A percentile compares a stretch with the other conserved stretches of the same genome.
phyloP scores from a whole-genome alignment of 2,113 vertebrate genomes.

The Phylloscopus whistleri region DNA sequence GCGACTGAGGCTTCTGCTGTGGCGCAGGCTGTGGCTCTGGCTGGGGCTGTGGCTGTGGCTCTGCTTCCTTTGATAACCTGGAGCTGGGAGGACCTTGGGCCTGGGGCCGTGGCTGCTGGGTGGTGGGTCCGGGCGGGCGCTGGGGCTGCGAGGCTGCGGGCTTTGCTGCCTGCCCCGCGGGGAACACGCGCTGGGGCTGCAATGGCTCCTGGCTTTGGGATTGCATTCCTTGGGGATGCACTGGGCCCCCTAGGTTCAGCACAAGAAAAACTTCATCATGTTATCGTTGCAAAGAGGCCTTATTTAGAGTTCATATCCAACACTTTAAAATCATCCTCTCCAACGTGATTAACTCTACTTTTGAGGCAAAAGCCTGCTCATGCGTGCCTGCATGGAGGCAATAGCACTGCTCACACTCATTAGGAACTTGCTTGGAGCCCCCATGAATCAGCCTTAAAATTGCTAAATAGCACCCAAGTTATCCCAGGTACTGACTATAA shows the following conservation, averaged over 20 bases:
- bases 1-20: slow-evolving; percentile 85
- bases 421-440: not conserved
- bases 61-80: slow-evolving; percentile 81
- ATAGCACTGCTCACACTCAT: not conserved
- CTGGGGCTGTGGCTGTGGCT: slow-evolving; percentile 79
- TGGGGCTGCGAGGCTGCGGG: slow-evolving; percentile 73
- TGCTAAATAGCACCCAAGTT: not conserved
- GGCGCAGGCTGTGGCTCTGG: slow-evolving; percentile 55
- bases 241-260: slow-evolving; percentile 88
- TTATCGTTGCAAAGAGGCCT: slow-evolving; percentile 70
- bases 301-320: slow-evolving; percentile 68
- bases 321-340: slow-evolving; percentile 46
- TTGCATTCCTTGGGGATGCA: slow-evolving; percentile 88
- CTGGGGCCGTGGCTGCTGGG: slow-evolving; percentile 84
- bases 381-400: not conserved
- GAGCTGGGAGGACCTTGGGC: slow-evolving; percentile 79
- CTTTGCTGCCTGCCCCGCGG: slow-evolving; percentile 74
- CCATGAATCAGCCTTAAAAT: not conserved
- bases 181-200: slow-evolving; percentile 74
- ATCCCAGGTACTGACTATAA: not conserved
- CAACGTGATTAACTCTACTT: not conserved
- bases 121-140: slow-evolving; percentile 78
- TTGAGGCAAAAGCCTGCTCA: not conserved
- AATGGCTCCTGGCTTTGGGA: slow-evolving; percentile 84
- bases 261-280: slow-evolving; percentile 82